Percentiles rank a stretch among this genome's conserved stretches.
phyloP scores from a whole-genome alignment of 2,888 invertebrate genomes.

The Chelonus formosanus region DNA sequence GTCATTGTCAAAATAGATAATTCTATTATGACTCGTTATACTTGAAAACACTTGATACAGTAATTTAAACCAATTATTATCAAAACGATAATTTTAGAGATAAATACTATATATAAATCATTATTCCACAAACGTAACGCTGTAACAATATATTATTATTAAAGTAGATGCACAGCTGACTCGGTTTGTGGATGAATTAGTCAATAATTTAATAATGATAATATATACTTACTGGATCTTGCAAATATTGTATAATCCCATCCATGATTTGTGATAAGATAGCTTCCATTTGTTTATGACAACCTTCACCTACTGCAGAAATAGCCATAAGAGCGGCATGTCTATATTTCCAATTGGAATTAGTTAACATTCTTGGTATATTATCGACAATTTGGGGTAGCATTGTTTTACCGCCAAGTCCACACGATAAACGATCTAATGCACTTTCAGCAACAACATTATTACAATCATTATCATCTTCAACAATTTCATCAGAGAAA shows the following conservation, averaged over 20 bases:
- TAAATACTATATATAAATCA: constrained; percentile 32
- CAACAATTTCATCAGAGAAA: constrained; percentile 83
- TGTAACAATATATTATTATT: constrained; percentile 42
- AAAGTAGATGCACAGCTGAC: constrained; percentile 47
- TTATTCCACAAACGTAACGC: constrained; percentile 57
- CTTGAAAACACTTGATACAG: too few species aligned
- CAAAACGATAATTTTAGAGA: constrained; percentile 21
- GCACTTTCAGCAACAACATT: constrained; percentile 96
- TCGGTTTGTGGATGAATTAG: constrained; percentile 48
- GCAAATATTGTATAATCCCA: constrained; percentile 85
- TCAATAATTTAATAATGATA: constrained; percentile 46
- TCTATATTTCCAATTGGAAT: constrained; percentile 84
- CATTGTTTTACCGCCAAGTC: constrained; percentile 92
- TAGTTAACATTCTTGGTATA: constrained; percentile 87
- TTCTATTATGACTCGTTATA: too few species aligned
- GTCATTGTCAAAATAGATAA: too few species aligned
- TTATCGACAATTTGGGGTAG: constrained; percentile 86
- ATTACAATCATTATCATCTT: constrained; percentile 95
- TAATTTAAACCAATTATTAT: not conserved
- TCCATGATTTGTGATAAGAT: constrained; percentile 93
- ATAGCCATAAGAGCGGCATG: constrained; percentile 99
- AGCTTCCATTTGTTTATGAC: constrained; percentile 97
- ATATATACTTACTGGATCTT: constrained; percentile 77
- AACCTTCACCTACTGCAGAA: constrained; percentile 98
- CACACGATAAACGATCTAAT: constrained; percentile 96